These are phyloP conservation scores for Parasteatoda tepidariorum DNA, from an alignment of 1,140 invertebrate genomes.

Conservation along the genomic window DNA sequence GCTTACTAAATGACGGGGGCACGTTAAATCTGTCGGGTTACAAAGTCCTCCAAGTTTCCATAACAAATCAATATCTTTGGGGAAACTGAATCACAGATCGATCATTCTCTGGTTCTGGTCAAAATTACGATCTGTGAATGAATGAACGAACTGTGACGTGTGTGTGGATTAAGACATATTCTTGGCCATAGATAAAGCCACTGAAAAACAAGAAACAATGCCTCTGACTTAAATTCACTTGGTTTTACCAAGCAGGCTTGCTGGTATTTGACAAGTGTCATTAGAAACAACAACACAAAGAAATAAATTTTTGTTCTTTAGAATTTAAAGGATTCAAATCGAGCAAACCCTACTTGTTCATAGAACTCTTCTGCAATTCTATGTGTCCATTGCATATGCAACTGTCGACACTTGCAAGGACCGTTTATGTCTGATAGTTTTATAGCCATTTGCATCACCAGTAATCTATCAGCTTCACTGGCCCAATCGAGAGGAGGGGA, in stretches of 20 bases:
- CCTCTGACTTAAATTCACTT: too few relatives aligned
- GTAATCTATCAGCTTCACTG: conserved; percentile 79
- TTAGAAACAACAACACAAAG: background rate
- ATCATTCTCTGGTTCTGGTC: too few relatives aligned
- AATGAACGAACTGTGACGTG: too few relatives aligned
- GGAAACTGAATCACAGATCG: too few relatives aligned
- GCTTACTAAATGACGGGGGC: too few relatives aligned
- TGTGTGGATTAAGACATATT: too few relatives aligned
- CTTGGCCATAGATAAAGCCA: background rate
- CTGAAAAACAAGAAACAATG: background rate
- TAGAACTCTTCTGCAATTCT: conserved; percentile 93
- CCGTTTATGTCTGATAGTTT: conserved; percentile 98
- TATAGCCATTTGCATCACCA: conserved; percentile 94
- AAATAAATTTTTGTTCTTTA: background rate
- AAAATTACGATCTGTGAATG: too few relatives aligned
- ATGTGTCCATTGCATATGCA: conserved; percentile 92
- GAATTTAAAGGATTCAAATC: background rate
- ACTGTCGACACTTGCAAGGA: conserved; percentile 79
- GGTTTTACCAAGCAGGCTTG: too few relatives aligned
- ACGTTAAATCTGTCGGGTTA: too few relatives aligned
- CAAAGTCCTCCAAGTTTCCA: too few relatives aligned
- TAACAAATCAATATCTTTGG: too few relatives aligned
- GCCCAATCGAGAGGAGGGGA: conserved; percentile 66
- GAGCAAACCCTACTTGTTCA: conserved; percentile 73
- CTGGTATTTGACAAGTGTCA: background rate